These are phyloP conservation scores for Heterocephalus glaber DNA, from an alignment of 2,113 vertebrate genomes.

Conservation along the genomic window DNA sequence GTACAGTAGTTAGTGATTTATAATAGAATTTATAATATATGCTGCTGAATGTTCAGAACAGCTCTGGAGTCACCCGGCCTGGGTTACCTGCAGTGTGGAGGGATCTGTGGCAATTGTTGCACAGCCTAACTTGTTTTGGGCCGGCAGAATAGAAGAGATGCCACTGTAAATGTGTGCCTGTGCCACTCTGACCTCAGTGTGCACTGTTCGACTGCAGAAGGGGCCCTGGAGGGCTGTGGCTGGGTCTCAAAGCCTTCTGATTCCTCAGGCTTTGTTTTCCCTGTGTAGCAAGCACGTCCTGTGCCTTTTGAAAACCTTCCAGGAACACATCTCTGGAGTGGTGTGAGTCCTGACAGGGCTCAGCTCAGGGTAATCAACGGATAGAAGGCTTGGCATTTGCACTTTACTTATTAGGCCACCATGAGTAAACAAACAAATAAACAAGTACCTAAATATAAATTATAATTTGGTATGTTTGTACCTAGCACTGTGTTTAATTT, in stretches of 20 bases:
- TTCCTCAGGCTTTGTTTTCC: not conserved
- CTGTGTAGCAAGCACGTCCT: not conserved
- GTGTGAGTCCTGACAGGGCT: not conserved
- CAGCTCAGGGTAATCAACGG: not conserved
- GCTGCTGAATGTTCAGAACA: not conserved
- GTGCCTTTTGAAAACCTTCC: not conserved
- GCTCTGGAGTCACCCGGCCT: not conserved
- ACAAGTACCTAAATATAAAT: not conserved
- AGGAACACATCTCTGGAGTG: not conserved
- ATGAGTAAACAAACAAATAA: not conserved
- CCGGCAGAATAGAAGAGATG: not conserved
- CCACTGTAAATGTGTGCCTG: not conserved
- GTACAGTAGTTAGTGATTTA: not conserved
- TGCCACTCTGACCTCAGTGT: not conserved
- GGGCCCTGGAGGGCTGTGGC: not conserved
- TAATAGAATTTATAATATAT: no score
- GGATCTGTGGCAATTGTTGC: not conserved
- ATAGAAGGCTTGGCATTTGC: not conserved
- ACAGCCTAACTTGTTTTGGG: not conserved
- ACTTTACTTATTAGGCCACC: not conserved
- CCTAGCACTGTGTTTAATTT: not conserved
- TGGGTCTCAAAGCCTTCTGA: not conserved
- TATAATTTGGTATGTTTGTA: not conserved
- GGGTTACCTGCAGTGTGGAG: not conserved
- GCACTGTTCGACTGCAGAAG: not conserved